Evolutionary conservation across 1,140 invertebrate genomes (phyloP).

Genomic region (Apolygus lucorum): DNA sequence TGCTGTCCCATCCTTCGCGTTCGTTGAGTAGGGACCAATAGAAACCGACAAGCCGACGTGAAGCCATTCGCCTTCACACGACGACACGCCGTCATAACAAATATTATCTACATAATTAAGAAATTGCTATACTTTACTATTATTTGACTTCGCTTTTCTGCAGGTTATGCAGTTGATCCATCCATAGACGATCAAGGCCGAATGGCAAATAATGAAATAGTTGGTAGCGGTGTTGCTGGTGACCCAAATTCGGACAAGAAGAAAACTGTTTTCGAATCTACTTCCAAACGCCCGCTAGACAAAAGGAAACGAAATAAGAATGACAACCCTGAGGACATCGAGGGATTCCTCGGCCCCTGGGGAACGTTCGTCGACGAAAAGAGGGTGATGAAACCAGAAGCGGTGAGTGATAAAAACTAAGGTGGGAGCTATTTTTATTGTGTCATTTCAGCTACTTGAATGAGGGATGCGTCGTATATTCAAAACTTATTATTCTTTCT

Average conservation of each 20-base stretch:
- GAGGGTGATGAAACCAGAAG: conserved; percentile 74
- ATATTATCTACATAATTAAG: too few species aligned
- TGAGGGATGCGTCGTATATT: too few species aligned
- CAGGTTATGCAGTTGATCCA: conserved; percentile 91
- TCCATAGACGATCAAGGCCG: conserved; percentile 54
- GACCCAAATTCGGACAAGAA: conserved; percentile 45
- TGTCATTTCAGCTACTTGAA: too few species aligned
- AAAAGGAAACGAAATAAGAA: conserved; percentile 89
- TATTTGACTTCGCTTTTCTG: conserved; percentile 8
- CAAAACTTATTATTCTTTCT: too few species aligned
- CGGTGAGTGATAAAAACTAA: too few species aligned
- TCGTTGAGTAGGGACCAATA: too few species aligned
- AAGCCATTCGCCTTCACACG: too few species aligned
- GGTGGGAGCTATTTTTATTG: too few species aligned
- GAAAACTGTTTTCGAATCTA: conserved; percentile 86
- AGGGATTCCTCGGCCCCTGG: conserved; percentile 96
- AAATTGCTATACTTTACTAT: too few species aligned
- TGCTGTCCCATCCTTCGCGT: too few species aligned
- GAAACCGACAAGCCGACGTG: too few species aligned
- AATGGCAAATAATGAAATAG: conserved; percentile 50
- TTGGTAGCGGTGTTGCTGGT: conserved; percentile 56
- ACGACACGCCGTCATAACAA: too few species aligned
- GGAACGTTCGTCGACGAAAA: conserved; percentile 87
- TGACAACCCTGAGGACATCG: conserved; percentile 82
- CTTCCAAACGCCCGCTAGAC: conserved; percentile 59